Percentiles rank a stretch among this genome's conserved stretches.
Conservation (phyloP, 2,888 invertebrate genomes). For the Andrena bucephala region DNA sequence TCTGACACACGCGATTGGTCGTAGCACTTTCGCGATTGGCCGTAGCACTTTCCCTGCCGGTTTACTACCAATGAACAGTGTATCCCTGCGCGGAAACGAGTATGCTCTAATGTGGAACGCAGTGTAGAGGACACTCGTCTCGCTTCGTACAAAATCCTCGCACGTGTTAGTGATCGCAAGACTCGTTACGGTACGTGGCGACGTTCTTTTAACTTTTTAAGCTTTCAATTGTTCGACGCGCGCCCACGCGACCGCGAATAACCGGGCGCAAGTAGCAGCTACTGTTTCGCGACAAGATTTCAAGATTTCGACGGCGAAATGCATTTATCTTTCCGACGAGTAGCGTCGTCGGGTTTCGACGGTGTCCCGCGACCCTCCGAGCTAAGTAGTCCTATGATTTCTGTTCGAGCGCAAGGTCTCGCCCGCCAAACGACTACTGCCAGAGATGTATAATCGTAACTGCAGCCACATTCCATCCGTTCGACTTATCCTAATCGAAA, state of each 20-base stretch:
- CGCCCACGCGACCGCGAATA: conserved; percentile 3
- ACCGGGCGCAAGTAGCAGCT: not conserved
- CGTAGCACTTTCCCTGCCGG: too few species aligned
- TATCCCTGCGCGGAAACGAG: too few species aligned
- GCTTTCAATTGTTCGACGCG: conserved; percentile 14
- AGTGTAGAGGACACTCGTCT: not conserved
- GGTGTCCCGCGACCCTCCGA: conserved; percentile 1
- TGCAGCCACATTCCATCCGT: conserved; percentile 74
- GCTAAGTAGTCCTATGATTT: conserved; percentile 55
- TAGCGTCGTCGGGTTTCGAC: conserved; percentile 11
- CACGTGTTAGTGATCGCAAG: not conserved
- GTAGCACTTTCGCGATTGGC: too few species aligned
- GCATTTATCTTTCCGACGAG: not conserved
- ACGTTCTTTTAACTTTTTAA: conserved; percentile 23
- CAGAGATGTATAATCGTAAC: conserved; percentile 61
- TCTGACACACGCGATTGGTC: too few species aligned
- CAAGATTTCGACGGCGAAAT: not conserved
- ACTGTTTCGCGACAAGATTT: not conserved
- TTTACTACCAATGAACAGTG: too few species aligned
- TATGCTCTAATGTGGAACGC: too few species aligned
- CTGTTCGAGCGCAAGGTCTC: conserved; percentile 58
- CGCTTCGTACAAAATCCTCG: not conserved
- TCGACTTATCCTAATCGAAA: conserved; percentile 60
- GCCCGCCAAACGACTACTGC: conserved; percentile 57
- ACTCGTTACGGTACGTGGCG: conserved; percentile 21